phyloP scores from a whole-genome alignment of 2,888 invertebrate genomes.

The Punctoribates punctum region DNA sequence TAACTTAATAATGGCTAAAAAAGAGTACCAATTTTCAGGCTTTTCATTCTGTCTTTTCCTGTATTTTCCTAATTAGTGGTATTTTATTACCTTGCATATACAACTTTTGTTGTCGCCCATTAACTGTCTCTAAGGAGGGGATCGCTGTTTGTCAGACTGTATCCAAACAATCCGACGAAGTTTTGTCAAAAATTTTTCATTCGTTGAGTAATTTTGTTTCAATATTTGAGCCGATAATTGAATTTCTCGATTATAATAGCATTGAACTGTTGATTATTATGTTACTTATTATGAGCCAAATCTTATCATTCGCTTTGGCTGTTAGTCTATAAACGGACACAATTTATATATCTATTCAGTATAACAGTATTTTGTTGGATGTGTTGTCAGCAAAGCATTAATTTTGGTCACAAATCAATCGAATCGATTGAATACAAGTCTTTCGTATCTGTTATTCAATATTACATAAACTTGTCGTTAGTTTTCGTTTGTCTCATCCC shows the following conservation, averaged over 20 bases:
- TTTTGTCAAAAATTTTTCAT: background rate
- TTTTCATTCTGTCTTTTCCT: too few species aligned
- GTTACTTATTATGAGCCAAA: background rate
- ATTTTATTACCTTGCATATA: too few species aligned
- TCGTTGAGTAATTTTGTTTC: background rate
- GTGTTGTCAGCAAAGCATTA: background rate
- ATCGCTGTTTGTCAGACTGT: too few species aligned
- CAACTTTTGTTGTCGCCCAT: too few species aligned
- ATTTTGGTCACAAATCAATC: background rate
- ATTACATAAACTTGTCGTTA: background rate
- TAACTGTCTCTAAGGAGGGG: too few species aligned
- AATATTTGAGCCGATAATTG: background rate
- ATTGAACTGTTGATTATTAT: background rate
- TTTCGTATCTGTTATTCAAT: too few species aligned
- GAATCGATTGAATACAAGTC: background rate
- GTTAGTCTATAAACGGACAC: background rate
- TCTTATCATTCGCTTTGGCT: background rate
- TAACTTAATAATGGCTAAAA: too few species aligned
- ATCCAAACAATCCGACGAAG: too few species aligned
- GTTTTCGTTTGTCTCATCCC: background rate
- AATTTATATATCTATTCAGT: background rate
- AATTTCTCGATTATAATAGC: background rate
- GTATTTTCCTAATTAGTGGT: too few species aligned
- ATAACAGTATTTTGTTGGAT: background rate
- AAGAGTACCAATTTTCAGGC: too few species aligned